Evolutionary conservation across 2,797 vertebrate genomes (phyloP).

Genomic region (Semotilus atromaculatus): DNA sequence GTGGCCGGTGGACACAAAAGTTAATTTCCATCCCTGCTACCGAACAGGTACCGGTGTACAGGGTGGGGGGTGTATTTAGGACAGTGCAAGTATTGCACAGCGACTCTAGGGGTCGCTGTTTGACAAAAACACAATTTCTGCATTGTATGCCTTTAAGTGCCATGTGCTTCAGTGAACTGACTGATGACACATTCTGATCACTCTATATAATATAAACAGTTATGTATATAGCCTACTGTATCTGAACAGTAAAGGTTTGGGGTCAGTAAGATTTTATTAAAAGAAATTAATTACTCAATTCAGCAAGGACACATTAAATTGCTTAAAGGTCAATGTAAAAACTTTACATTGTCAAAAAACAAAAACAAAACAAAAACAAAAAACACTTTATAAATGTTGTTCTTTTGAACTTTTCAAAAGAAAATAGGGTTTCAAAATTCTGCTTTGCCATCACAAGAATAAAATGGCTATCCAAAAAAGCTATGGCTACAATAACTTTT

Average conservation of each 20-base stretch:
- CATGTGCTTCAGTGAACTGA: not conserved
- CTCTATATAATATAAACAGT: not conserved
- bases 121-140: too few species aligned
- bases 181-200: not conserved
- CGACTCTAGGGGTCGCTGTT: too few species aligned
- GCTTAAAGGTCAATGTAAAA: not conserved
- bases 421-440: not conserved
- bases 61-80: too few species aligned
- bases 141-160: too few species aligned
- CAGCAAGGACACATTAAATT: not conserved
- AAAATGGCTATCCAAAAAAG: too few species aligned
- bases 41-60: too few species aligned
- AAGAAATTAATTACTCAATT: not conserved
- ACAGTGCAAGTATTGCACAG: too few species aligned
- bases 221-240: not conserved
- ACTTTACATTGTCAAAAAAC: not conserved
- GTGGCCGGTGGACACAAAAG: too few species aligned
- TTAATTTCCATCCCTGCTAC: too few species aligned
- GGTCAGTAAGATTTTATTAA: not conserved
- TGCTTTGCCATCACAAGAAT: too few species aligned
- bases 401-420: not conserved
- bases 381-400: too few species aligned
- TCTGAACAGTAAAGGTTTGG: not conserved
- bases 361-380: not conserved
- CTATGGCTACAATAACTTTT: too few species aligned